These are phyloP conservation scores for Protobothrops flavoviridis DNA, from an alignment of 2,113 vertebrate species.

Conservation along the genomic window DNA sequence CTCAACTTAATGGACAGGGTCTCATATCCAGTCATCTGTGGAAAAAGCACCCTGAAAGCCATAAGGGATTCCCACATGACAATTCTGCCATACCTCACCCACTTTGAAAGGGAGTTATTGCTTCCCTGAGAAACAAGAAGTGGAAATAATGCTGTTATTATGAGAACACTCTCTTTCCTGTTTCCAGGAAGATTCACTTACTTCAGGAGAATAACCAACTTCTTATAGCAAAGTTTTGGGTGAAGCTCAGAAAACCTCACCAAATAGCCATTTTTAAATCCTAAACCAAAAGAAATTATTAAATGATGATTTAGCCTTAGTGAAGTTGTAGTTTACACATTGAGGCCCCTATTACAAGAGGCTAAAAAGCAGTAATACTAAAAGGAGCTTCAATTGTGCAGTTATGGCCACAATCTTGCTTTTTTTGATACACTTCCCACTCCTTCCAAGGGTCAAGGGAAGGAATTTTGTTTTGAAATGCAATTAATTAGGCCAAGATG, in stretches of 20 bases:
- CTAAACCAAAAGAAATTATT: neutral
- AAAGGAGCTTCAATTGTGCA: neutral
- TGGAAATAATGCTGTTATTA: neutral
- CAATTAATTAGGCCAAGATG: neutral
- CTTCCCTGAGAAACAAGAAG: neutral
- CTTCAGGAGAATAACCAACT: neutral
- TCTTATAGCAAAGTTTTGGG: neutral
- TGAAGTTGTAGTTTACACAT: neutral
- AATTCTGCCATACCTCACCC: neutral
- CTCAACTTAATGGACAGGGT: too few relatives aligned
- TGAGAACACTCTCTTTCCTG: neutral
- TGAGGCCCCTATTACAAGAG: neutral
- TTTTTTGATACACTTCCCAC: neutral
- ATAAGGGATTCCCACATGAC: neutral
- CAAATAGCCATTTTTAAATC: neutral
- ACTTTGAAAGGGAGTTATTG: neutral
- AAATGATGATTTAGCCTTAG: neutral
- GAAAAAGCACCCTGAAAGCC: too few relatives aligned
- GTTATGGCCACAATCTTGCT: neutral
- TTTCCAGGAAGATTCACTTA: neutral
- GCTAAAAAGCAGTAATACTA: neutral
- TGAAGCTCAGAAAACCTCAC: neutral
- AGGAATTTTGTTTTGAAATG: neutral
- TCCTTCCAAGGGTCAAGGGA: neutral
- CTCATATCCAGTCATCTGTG: too few relatives aligned